Evolutionary conservation across 2,113 vertebrate genomes (phyloP).

Genomic region (Colaptes auratus): DNA sequence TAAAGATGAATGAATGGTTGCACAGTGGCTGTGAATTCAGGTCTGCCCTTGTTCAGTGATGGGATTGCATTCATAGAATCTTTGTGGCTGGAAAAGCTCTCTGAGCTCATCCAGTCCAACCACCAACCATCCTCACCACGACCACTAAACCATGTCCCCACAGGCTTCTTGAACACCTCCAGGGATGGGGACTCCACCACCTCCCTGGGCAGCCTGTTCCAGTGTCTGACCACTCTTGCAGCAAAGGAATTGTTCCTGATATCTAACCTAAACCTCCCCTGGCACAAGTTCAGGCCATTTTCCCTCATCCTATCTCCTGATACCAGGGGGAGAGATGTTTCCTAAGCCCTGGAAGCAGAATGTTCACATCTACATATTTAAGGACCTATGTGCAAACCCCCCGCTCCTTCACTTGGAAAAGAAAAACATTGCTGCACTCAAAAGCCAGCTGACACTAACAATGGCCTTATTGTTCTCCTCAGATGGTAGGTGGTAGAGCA

Average conservation of each 20-base stretch:
- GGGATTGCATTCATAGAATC: neutral
- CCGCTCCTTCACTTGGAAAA: neutral
- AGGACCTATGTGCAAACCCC: neutral
- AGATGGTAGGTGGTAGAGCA: neutral
- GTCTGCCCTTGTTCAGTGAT: neutral
- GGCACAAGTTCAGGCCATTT: too few species aligned
- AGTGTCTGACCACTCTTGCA: too few species aligned
- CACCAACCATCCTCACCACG: too few species aligned
- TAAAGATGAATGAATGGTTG: neutral
- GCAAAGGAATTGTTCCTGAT: too few species aligned
- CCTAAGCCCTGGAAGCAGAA: neutral
- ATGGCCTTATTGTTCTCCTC: slow-evolving; percentile 21
- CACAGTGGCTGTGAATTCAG: neutral
- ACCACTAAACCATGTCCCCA: too few species aligned
- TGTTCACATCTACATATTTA: neutral
- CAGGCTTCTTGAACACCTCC: too few species aligned
- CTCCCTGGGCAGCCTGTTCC: too few species aligned
- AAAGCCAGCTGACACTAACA: neutral
- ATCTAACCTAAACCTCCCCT: too few species aligned
- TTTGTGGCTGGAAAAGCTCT: too few species aligned
- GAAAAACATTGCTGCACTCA: neutral
- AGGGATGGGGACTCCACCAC: too few species aligned
- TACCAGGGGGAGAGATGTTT: neutral
- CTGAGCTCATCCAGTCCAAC: too few species aligned
- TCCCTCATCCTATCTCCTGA: too few species aligned